Evolutionary conservation across 2,797 vertebrate species (phyloP).

Genomic region (Gobionotothen gibberifrons): DNA sequence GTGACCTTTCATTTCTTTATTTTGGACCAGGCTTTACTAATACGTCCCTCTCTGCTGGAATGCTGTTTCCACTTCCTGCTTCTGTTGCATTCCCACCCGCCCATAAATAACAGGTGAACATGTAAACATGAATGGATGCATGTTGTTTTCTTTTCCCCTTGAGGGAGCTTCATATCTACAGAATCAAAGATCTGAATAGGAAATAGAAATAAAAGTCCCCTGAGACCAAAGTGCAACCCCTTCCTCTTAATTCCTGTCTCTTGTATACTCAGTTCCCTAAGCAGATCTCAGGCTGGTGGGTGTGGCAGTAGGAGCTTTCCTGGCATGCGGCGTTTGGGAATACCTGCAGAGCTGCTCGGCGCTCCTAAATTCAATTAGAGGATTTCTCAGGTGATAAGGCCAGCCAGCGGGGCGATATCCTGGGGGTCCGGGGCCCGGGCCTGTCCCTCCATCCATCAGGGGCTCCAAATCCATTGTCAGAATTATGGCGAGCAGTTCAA

Average conservation of each 20-base stretch:
- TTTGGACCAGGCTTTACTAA: background rate
- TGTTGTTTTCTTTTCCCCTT: background rate
- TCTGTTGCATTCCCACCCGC: background rate
- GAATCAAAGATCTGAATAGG: background rate
- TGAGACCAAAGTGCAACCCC: background rate
- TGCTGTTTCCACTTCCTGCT: background rate
- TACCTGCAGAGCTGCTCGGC: conserved; percentile 83
- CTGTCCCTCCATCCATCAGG: conserved; percentile 70
- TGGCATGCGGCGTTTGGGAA: conserved; percentile 76
- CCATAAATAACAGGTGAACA: background rate
- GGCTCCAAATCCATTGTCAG: conserved; percentile 94
- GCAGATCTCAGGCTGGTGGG: conserved; percentile 22
- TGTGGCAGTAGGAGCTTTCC: conserved; percentile 54
- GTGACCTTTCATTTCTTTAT: background rate
- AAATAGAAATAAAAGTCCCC: background rate
- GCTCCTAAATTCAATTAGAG: conserved; percentile 90
- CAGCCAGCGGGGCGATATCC: conserved; percentile 85
- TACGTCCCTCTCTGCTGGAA: background rate
- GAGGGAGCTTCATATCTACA: background rate
- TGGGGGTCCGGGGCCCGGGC: conserved; percentile 84
- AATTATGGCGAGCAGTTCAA: conserved; percentile 98
- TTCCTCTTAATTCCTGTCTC: conserved; percentile 4
- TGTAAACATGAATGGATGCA: background rate
- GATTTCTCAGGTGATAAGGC: conserved; percentile 92
- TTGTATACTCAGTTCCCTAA: conserved; percentile 19